These are phyloP conservation scores for Suricata suricatta DNA, from an alignment of 2,113 vertebrate species.

Conservation along the genomic window DNA sequence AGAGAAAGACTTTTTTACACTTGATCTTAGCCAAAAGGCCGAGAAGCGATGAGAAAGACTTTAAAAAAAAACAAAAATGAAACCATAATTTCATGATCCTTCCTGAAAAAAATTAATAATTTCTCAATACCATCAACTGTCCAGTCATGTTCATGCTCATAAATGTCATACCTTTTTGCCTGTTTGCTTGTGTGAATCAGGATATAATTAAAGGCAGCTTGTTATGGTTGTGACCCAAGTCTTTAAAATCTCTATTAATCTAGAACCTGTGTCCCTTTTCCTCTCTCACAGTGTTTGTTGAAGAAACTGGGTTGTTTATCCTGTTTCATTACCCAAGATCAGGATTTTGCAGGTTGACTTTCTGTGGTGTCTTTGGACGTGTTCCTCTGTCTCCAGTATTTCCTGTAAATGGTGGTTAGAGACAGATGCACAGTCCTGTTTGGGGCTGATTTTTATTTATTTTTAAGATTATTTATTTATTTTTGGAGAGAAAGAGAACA, in stretches of 20 bases:
- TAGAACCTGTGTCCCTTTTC: not conserved
- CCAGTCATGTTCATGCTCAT: accelerated
- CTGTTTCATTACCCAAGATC: not conserved
- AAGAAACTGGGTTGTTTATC: not conserved
- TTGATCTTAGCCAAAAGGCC: too few species aligned
- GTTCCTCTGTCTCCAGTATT: not conserved
- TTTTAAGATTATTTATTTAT: too few species aligned
- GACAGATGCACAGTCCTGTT: not conserved
- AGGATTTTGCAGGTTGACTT: not conserved
- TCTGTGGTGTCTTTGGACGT: not conserved
- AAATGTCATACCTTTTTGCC: not conserved
- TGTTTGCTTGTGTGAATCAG: not conserved
- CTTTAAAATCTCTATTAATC: not conserved
- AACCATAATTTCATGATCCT: not conserved
- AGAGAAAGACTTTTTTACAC: not conserved
- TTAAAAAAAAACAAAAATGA: not conserved
- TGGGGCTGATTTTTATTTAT: not conserved
- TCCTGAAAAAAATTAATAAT: not conserved
- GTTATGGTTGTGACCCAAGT: not conserved
- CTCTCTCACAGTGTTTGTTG: not conserved
- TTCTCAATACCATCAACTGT: not conserved
- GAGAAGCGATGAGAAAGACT: too few species aligned
- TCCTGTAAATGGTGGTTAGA: not conserved
- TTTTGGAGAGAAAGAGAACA: too few species aligned
- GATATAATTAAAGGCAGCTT: not conserved